A percentile compares a stretch with the other conserved stretches of the same genome.
Evolutionary conservation across 1,140 invertebrate genomes (phyloP).

Genomic region (Rhynchophorus ferrugineus): DNA sequence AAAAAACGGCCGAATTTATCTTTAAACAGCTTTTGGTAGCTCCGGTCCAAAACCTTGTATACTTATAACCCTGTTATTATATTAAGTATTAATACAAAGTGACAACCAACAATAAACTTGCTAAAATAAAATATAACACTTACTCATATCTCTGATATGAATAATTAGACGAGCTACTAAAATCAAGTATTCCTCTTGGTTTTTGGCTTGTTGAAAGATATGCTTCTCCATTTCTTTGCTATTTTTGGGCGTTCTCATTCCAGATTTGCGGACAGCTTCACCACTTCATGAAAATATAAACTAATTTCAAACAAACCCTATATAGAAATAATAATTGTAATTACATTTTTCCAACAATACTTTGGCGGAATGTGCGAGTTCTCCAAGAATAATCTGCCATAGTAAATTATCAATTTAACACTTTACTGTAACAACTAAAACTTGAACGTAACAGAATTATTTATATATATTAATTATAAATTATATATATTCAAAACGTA

Average conservation of each 20-base stretch:
- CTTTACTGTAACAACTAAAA: too few relatives aligned
- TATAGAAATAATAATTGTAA: conserved; percentile 11
- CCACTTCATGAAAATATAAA: conserved; percentile 46
- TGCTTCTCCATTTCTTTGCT: conserved; percentile 90
- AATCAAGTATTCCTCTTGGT: conserved; percentile 78
- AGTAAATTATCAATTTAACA: neutral
- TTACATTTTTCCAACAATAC: conserved; percentile 72
- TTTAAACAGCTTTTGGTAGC: too few relatives aligned
- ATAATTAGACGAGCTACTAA: conserved; percentile 84
- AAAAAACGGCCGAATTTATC: too few relatives aligned
- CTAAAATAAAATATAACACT: conserved; percentile 37
- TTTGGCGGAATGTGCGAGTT: conserved; percentile 61
- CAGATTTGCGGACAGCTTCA: conserved; percentile 74
- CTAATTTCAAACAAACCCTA: neutral
- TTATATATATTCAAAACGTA: too few relatives aligned
- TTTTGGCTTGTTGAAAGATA: conserved; percentile 84
- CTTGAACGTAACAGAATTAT: too few relatives aligned
- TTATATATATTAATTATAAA: too few relatives aligned
- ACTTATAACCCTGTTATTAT: too few relatives aligned
- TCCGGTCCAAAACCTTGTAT: too few relatives aligned
- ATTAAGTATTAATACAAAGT: too few relatives aligned
- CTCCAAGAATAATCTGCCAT: conserved; percentile 50
- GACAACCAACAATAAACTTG: too few relatives aligned
- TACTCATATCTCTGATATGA: conserved; percentile 80
- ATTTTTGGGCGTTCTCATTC: conserved; percentile 71